Evolutionary conservation across 2,888 invertebrate species (phyloP).

Genomic region (Nudaria mundana): DNA sequence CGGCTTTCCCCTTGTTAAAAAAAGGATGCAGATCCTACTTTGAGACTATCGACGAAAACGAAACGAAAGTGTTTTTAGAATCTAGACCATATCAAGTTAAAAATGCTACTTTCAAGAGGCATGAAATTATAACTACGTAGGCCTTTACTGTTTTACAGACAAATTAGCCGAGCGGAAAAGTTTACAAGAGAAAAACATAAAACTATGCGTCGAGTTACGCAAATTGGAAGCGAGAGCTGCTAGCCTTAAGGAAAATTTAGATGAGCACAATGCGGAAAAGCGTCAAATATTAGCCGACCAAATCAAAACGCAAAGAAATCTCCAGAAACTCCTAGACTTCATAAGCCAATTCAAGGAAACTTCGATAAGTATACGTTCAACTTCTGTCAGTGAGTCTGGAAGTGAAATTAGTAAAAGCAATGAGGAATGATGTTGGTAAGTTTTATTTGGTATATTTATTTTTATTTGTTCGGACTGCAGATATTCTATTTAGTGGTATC

Average conservation of each 20-base stretch:
- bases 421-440: slow-evolving; percentile 59
- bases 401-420: slow-evolving; percentile 72
- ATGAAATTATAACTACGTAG: slow-evolving; percentile 6
- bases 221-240: slow-evolving; percentile 71
- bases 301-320: slow-evolving; percentile 71
- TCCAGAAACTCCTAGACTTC: slow-evolving; percentile 74
- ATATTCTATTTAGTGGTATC: too few species aligned
- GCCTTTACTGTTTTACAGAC: slow-evolving; percentile 45
- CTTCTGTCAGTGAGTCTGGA: slow-evolving; percentile 65
- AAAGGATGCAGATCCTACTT: too few species aligned
- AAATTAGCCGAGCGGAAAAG: slow-evolving; percentile 68
- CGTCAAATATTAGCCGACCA: slow-evolving; percentile 69
- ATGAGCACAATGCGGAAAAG: slow-evolving; percentile 73
- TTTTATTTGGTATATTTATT: too few species aligned
- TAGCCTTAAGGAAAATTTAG: slow-evolving; percentile 66
- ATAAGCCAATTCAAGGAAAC: slow-evolving; percentile 75
- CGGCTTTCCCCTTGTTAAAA: too few species aligned
- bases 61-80: too few species aligned
- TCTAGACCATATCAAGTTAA: too few species aligned
- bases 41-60: too few species aligned
- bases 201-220: slow-evolving; percentile 67
- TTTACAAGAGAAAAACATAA: slow-evolving; percentile 70
- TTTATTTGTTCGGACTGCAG: too few species aligned
- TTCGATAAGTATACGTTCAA: slow-evolving; percentile 62
- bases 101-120: neutral